Evolutionary conservation across 1,140 invertebrate genomes (phyloP).

Genomic region (Drosophila murphyi): DNA sequence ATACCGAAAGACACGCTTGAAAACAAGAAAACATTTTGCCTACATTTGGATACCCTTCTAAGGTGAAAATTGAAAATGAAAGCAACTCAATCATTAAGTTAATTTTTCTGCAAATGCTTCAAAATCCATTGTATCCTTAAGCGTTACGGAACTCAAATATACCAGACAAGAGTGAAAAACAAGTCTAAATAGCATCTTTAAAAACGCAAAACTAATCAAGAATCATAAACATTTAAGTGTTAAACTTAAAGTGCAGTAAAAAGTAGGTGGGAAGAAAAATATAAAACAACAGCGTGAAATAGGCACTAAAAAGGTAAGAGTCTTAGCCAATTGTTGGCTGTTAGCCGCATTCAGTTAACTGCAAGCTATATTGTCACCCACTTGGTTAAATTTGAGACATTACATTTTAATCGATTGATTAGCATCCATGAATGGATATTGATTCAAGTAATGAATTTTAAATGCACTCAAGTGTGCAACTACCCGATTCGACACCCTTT

Average conservation of each 20-base stretch:
- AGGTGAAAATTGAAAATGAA: too few species aligned
- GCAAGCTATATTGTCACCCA: constrained; percentile 2
- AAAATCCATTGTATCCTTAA: too few species aligned
- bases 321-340: neutral
- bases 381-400: neutral
- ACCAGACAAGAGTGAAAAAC: neutral
- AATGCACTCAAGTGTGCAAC: constrained; percentile 11
- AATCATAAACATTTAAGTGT: constrained; percentile 34
- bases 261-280: constrained; percentile 4
- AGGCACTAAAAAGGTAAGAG: neutral
- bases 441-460: neutral
- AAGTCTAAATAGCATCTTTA: constrained; percentile 13
- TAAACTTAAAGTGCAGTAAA: constrained; percentile 12
- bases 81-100: too few species aligned
- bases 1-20: too few species aligned
- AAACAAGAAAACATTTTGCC: too few species aligned
- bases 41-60: too few species aligned
- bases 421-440: constrained; percentile 25
- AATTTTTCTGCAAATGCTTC: too few species aligned
- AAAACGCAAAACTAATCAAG: constrained; percentile 30
- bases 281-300: constrained; percentile 7
- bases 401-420: constrained; percentile 16
- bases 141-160: too few species aligned
- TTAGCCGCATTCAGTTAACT: neutral
- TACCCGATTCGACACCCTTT: constrained; percentile 3